phyloP scores from a whole-genome alignment of 1,140 invertebrate genomes.

The Pemphigus obesinymphae region DNA sequence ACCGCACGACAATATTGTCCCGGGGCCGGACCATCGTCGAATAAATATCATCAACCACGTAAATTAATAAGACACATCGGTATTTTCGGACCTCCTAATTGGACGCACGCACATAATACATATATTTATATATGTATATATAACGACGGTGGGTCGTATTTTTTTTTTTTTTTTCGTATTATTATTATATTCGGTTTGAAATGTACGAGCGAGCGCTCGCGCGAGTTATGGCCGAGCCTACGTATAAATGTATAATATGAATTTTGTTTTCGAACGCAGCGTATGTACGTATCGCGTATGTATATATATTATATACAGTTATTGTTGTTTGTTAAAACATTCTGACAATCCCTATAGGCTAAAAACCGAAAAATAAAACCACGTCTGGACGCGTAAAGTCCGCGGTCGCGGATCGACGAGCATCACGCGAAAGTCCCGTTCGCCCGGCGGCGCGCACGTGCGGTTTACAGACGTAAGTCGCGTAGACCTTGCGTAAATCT shows the following conservation, averaged over 20 bases:
- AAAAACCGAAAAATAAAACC: background rate
- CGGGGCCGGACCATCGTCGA: background rate
- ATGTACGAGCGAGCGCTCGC: background rate
- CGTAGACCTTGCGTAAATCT: background rate
- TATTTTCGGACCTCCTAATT: slow-evolving; percentile 2
- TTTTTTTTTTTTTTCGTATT: too few relatives aligned
- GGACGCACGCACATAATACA: background rate
- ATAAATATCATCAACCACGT: slow-evolving; percentile 12
- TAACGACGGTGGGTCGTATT: background rate
- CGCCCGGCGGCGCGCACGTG: background rate
- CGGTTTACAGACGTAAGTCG: too few relatives aligned
- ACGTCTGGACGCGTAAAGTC: background rate
- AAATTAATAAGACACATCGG: background rate
- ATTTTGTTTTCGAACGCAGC: too few relatives aligned
- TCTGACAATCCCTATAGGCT: background rate
- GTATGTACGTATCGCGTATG: too few relatives aligned
- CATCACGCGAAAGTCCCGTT: too few relatives aligned
- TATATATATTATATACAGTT: background rate
- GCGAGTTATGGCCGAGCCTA: background rate
- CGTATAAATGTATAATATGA: background rate
- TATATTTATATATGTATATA: too few relatives aligned
- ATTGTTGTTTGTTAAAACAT: background rate
- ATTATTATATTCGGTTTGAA: background rate
- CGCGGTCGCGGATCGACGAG: too few relatives aligned
- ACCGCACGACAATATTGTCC: background rate